Base-by-base conservation (phyloP, 1,140 invertebrate species). In the Leucophenga varia region DNA sequence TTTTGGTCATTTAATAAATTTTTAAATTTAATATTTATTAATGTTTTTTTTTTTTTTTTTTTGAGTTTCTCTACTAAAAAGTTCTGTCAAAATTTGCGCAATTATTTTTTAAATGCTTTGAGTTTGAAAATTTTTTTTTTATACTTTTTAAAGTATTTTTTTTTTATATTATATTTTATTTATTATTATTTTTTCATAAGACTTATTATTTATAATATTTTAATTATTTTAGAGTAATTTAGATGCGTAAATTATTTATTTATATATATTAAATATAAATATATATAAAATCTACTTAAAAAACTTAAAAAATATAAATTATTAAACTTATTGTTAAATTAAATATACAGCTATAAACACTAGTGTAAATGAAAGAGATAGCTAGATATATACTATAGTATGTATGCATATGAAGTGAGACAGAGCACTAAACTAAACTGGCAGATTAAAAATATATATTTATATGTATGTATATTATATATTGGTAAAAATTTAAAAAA, bases 231-330 rank as follows among this genome's bases (percentile, higher is more conserved):
- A 19, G 34, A 21, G 49, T 59, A 49, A 52, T 51, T 46, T 52
- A 50, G 34, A 49, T 45, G 35, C 42, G 55, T 47, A 42, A 41
- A 31, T 31, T 30, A 30, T 10, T 8, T 40, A 10, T 31, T 31
- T 16, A 35, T 19, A 49, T 41, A 49, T 35, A 46, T 8, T 16
- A 34, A 36, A 25, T 39, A 19, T 52, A 37, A 49, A 53, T 49
- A 47, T 63, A 68, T 60, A 55, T 68, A 68, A 68, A 69, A 57
- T 64, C 61, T 69, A 69, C 18, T 13, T 14, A 42, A 25, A 42
- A 42, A 42, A 42, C 32, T 28, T 42, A 42, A 25, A 42, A 30
- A 42, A 42, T 22, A 18, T 42, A 31, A 42, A 42, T 31, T 42
- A 34, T 31, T 34, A 43, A 43, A 35, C 34, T 43, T 43, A 12